Evolutionary conservation across 2,113 vertebrate species (phyloP), one percentile per base, ranked within the genome.

Genomic region (Castor canadensis): DNA sequence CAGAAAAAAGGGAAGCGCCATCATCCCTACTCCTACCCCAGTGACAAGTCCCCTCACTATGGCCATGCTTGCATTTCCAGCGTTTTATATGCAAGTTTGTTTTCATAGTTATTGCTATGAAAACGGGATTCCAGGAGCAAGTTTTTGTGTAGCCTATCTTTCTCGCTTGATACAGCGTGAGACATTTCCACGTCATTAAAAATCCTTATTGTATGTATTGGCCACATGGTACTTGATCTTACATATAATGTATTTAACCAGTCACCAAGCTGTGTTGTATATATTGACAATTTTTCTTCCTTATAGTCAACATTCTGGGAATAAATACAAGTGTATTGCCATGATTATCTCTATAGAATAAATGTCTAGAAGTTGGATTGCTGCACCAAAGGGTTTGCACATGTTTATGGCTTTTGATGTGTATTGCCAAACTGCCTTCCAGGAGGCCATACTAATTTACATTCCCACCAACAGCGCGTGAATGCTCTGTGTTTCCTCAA

Each of bases 341-440:
- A 54, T 81, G 73, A 86, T 96, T 94, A 94, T 91, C 82, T 95
- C 82, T 85, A 88, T 84, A 91, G 40, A 67, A 93, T 94, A 85
- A 83, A 69, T 66, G 58, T 60, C 72, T 92, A 81, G 72, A 82
- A 72, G 60, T 54, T 19, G 35, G 64, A 15, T 71, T 81, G 67
- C 95, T 66, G 56, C 30, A 64, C 85, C 66, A 86, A 88, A 96
- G 67, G 81, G 47, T 82, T 85, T 93, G 85, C 96, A 94, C 82
- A 69, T 85, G 90, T 67, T 82, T 52, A 10, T 52, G 66, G 60
- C 72, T 92, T 96, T 91, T 90, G 91, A 89, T 75, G 93, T 95
- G 16, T 19, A 1, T 71, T 92, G 79, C 75, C 96, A 89, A 93
- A 93, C 75, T 75, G 77, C 79, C 92, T 83, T 87, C 82, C 56